phyloP scores from a whole-genome alignment of 2,113 vertebrate genomes.

The Entomyzon cyanotis region DNA sequence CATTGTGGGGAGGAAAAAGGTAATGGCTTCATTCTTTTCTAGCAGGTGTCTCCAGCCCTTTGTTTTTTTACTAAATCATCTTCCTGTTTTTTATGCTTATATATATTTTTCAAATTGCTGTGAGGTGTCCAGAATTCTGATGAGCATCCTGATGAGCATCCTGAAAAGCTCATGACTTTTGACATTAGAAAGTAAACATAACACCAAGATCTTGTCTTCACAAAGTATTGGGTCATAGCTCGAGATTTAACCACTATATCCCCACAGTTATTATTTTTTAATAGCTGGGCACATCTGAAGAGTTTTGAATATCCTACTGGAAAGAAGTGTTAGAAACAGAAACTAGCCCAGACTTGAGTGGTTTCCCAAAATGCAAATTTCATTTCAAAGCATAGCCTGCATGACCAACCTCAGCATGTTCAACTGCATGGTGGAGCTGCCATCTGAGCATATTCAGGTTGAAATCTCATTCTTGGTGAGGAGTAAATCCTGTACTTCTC shows the following conservation, averaged over 20 bases:
- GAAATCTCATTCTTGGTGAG: background rate
- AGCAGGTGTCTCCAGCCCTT: background rate
- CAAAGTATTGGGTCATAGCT: background rate
- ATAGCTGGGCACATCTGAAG: background rate
- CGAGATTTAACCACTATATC: background rate
- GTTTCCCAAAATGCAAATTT: background rate
- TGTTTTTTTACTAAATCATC: background rate
- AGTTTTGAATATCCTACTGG: background rate
- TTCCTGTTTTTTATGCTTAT: background rate
- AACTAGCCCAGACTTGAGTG: background rate
- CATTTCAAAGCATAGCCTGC: background rate
- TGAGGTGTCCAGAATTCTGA: background rate
- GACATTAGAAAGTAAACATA: background rate
- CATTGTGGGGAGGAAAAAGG: accelerated
- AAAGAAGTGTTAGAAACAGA: background rate
- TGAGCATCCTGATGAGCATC: too few species aligned
- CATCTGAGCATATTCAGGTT: background rate
- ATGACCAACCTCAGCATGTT: background rate
- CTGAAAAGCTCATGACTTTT: background rate
- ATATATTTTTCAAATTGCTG: background rate
- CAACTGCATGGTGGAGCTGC: background rate
- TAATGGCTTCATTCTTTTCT: background rate
- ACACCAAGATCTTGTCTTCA: background rate
- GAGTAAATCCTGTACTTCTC: background rate
- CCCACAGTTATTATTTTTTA: background rate